These are phyloP conservation scores for Scytalopus superciliaris DNA, from an alignment of 2,113 vertebrate genomes.

Conservation along the genomic window DNA sequence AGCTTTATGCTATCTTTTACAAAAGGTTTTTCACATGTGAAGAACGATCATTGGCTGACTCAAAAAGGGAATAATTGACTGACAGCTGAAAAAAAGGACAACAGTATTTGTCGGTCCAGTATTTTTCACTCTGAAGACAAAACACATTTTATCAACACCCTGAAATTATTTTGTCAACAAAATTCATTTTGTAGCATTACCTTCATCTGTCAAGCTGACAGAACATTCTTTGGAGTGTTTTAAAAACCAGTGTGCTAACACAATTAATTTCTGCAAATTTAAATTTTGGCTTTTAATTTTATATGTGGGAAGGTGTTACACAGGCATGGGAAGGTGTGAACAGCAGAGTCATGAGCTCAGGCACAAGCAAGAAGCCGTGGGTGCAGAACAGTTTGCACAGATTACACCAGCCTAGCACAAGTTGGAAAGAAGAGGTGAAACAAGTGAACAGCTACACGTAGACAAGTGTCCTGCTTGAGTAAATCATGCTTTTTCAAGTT, in stretches of 20 bases:
- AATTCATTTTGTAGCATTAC: constrained; percentile 23
- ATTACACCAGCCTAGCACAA: background rate
- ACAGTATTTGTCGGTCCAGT: background rate
- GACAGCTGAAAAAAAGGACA: constrained; percentile 17
- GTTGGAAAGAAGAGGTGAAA: background rate
- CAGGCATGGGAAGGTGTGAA: background rate
- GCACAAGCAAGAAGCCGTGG: accelerated
- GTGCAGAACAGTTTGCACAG: background rate
- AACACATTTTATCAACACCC: constrained; percentile 47
- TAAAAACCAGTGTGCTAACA: constrained; percentile 49
- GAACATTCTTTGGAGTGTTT: background rate
- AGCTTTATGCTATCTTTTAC: background rate
- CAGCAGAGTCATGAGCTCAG: accelerated
- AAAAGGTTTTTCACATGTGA: background rate
- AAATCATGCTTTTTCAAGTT: background rate
- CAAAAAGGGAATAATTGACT: background rate
- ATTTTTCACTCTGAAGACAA: constrained; percentile 28
- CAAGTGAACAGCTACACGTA: background rate
- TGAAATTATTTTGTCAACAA: constrained; percentile 34
- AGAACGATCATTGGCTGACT: background rate
- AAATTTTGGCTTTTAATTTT: constrained; percentile 51
- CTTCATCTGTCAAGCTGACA: constrained; percentile 31
- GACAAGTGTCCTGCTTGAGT: background rate
- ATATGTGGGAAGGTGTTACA: background rate
- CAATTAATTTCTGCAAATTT: constrained; percentile 51